Evolutionary conservation across 2,797 vertebrate species (phyloP), one percentile per base, ranked within the genome.

Genomic region (Discoglossus pictus): DNA sequence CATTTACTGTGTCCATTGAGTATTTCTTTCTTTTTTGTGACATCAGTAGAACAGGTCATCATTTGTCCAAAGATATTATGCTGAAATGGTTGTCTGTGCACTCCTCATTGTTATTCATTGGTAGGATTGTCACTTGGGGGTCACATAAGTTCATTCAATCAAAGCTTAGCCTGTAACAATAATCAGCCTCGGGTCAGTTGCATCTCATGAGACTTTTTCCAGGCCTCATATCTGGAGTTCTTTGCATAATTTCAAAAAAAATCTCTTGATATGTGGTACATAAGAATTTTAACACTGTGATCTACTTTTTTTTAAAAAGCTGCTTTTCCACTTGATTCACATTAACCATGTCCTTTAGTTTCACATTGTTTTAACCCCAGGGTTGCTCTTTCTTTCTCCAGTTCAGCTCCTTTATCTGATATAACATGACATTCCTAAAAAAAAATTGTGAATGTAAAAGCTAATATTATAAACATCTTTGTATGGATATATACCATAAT

Each of bases 81-180:
- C 59, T 66, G 52, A 66, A 51, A n/a, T 11, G 72, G 59, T 73
- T 80, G 72, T 75, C 76, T 76, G 53, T 78, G 73, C 50, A 27
- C n/a, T 67, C 65, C 76, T 80, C 78, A 74, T 78, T 83, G 73
- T 76, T 85, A 82, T 83, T 79, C 81, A 70, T 60, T 2, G 0
- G 58, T 76, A 82, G 79, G 68, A 74, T 70, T 61, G 3, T 69
- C 73, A 68, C 65, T 68, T 15, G 65, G 74, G 74, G 78, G 76
- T 83, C 78, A 81, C 76, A 39, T 65, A 76, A 85, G 79, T 82
- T 85, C 84, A 84, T 85, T 80, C 85, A 80, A 81, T 86, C 84
- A 83, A 80, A 83, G 74, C 80, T 61, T 2, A 61, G 70, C 76
- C 79, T 75, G 72, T 77, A 81, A 76, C 73, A 75, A 36, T 69